Evolutionary conservation across 2,797 vertebrate genomes (phyloP).

Genomic region (Pseudomugil gertrudae): DNA sequence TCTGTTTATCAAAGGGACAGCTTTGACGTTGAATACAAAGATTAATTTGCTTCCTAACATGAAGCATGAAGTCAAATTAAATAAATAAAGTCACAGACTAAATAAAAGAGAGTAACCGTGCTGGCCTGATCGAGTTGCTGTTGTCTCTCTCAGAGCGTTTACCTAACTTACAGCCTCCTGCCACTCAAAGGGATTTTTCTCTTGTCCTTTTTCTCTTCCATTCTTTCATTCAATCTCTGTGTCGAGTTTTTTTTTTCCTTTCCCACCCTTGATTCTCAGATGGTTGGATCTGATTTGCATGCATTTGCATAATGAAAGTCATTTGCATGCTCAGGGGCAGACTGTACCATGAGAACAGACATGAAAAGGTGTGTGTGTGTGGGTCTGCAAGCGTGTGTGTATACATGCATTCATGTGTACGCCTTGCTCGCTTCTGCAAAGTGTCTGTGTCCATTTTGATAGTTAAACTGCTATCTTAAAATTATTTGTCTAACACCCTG

Average conservation of each 20-base stretch:
- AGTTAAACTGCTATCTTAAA: constrained; percentile 50
- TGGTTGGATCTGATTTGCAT: constrained; percentile 99
- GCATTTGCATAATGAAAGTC: constrained; percentile 99
- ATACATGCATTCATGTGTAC: constrained; percentile 32
- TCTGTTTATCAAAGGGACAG: constrained; percentile 31
- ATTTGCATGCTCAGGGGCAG: constrained; percentile 98
- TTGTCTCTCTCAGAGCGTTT: constrained; percentile 75
- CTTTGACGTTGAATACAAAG: constrained; percentile 25
- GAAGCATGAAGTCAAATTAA: constrained; percentile 30
- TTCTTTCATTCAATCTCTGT: constrained; percentile 84
- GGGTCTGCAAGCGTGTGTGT: constrained; percentile 46
- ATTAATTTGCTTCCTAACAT: constrained; percentile 15
- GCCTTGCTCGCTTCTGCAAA: constrained; percentile 36
- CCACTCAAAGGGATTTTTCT: constrained; percentile 80
- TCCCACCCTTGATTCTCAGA: constrained; percentile 92
- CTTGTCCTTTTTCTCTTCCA: constrained; percentile 76
- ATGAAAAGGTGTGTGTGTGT: constrained; percentile 79
- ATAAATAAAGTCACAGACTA: constrained; percentile 44
- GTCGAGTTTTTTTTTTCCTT: constrained; percentile 78
- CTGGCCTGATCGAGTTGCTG: constrained; percentile 69
- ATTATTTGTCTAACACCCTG: constrained; percentile 49
- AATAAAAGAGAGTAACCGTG: constrained; percentile 62
- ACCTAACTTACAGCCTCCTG: constrained; percentile 80
- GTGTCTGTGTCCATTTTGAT: constrained; percentile 53
- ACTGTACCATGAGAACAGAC: constrained; percentile 96